phyloP scores from a whole-genome alignment of 1,140 invertebrate species.

The Sarcophaga peregrina region DNA sequence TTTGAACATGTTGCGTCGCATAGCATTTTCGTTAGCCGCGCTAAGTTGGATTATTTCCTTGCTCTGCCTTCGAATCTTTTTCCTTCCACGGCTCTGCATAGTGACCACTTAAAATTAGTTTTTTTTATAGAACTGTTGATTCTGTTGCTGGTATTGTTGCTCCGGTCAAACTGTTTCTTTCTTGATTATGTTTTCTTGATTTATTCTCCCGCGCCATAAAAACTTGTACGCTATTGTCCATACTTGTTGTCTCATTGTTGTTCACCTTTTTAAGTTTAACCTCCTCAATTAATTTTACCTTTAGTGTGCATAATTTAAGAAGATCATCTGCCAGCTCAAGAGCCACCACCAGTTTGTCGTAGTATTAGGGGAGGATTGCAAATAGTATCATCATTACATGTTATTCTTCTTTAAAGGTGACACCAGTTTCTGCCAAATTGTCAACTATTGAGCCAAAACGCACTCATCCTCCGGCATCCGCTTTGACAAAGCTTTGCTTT shows the following conservation, averaged over 20 bases:
- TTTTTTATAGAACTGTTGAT: no score
- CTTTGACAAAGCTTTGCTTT: no score
- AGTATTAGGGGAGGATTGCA: background rate
- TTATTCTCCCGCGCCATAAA: background rate
- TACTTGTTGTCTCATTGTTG: background rate
- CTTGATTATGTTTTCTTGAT: no score
- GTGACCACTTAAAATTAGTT: no score
- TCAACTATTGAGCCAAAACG: constrained; percentile 23
- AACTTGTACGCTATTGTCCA: background rate
- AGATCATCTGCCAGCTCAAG: constrained; percentile 27
- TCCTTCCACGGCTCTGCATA: background rate
- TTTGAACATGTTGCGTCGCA: no score
- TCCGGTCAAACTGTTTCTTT: no score
- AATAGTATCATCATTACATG: constrained; percentile 35
- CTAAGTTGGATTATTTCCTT: background rate
- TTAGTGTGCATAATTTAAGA: background rate
- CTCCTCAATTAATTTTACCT: constrained; percentile 38
- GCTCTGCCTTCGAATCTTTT: background rate
- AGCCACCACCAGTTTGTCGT: constrained; percentile 44
- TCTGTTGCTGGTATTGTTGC: no score
- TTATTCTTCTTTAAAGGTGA: constrained; percentile 35
- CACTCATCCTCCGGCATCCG: constrained; percentile 7
- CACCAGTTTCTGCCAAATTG: constrained; percentile 33
- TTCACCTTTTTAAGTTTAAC: background rate
- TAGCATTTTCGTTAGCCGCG: background rate